Evolutionary conservation across 2,113 vertebrate genomes (phyloP).

Genomic region (Procapra przewalskii): DNA sequence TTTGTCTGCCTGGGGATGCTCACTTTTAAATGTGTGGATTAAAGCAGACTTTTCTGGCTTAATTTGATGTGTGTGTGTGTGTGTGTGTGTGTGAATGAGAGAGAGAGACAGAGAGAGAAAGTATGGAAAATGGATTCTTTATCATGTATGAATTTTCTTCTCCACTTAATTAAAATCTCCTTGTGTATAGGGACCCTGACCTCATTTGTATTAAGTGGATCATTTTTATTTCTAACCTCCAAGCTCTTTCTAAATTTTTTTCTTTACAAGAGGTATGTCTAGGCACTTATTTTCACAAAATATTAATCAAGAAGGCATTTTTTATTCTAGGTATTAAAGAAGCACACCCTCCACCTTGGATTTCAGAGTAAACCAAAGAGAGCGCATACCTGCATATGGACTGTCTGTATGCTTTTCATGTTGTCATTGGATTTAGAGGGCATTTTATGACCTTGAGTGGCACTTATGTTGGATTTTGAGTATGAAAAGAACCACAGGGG

Average conservation of each 20-base stretch:
- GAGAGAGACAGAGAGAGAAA: background rate
- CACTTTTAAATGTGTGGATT: background rate
- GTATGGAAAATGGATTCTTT: background rate
- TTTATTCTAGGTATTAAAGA: slow-evolving; percentile 1
- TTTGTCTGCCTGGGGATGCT: background rate
- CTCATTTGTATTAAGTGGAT: slow-evolving; percentile 1
- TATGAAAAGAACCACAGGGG: background rate
- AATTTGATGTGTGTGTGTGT: background rate
- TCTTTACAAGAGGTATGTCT: background rate
- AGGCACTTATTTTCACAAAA: slow-evolving; percentile 1
- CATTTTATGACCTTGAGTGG: background rate
- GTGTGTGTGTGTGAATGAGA: background rate
- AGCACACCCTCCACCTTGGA: background rate
- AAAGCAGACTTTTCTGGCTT: background rate
- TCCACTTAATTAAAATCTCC: slow-evolving; percentile 48
- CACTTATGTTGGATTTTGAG: background rate
- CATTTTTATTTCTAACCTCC: background rate
- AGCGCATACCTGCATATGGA: background rate
- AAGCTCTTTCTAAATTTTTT: slow-evolving; percentile 16
- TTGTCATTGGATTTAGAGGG: background rate
- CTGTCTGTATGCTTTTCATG: background rate
- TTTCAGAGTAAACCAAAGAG: background rate
- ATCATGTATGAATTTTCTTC: background rate
- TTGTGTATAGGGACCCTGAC: background rate
- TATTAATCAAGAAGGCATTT: slow-evolving; percentile 48